Conservation (phyloP, 2,888 invertebrate species). For the Aleiodes leptofemur region DNA sequence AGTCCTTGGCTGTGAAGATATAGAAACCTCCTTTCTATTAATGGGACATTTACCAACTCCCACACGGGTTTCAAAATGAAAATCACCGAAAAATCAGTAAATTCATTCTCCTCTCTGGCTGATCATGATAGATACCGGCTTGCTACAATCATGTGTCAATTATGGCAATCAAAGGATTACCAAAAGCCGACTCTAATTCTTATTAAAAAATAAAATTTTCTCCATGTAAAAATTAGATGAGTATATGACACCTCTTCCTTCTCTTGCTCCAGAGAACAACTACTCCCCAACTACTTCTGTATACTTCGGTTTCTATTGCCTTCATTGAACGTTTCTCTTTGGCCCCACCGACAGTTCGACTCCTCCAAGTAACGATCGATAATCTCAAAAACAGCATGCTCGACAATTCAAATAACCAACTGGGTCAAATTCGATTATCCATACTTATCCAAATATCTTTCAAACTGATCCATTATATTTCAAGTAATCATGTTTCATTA, state of each 20-base stretch:
- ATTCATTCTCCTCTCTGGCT: background rate
- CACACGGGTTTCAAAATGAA: background rate
- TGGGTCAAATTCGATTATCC: constrained; percentile 59
- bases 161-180: too few species aligned
- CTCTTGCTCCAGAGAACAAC: background rate
- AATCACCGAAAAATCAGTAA: background rate
- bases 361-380: constrained; percentile 51
- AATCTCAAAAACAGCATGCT: constrained; percentile 53
- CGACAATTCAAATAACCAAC: constrained; percentile 57
- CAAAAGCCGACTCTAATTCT: too few species aligned
- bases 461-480: background rate
- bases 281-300: background rate
- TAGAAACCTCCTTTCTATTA: constrained; percentile 11
- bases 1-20: constrained; percentile 45
- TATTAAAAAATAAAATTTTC: background rate
- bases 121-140: background rate
- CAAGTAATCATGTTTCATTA: background rate
- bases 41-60: constrained; percentile 36
- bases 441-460: background rate
- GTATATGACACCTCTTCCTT: background rate
- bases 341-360: constrained; percentile 39
- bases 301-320: background rate
- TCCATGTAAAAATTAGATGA: background rate
- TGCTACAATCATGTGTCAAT: background rate
- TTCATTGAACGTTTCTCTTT: constrained; percentile 49